Base-by-base conservation (phyloP, 1,140 invertebrate species). In the Psilanteris sp. region DNA sequence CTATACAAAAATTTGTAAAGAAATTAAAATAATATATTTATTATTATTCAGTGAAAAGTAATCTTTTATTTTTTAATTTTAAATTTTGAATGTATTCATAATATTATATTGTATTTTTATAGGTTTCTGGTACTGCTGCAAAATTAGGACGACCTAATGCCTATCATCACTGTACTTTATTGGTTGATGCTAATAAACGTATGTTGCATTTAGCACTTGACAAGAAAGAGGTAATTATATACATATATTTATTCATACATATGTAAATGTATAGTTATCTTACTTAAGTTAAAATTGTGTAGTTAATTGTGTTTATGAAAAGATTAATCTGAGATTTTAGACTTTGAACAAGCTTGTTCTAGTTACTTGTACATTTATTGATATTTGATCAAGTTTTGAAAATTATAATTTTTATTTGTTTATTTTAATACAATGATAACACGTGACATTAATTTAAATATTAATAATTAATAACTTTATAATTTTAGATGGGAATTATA, bases 151-250 rank as follows among this genome's bases (percentile, higher is more conserved):
- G 92, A 39, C 90, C 92, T 1, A 94, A 94, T 84, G 93, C 95
- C 15, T 99, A 98, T 90, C 97, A 98, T 88, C 97, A 98, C 86
- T 98, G 96, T 86, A 98, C 97, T 16, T 89, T 99, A 41, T 89
- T 98, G 77, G 93, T 97, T 26, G 91, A 95, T 83, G 94, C 93
- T 39, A 93, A 98, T 84, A 94, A 94, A 86, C 81, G 90, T 36
- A 90, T 91, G 80, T 89, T 97, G 73, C 91, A 90, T 44, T 86
- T 91, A 48, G 90, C 91, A 14, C 88, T 95, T 24, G 89, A 91
- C 36, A 93, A 91, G 83, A 89, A 91, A 82, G 90, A 93, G 89
- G 92, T 93, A 86, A 90, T 89, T 90, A 70, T 39, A 20, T 46
- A 43, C 59, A 22, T 7, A 43, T 61, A 32, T 59, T 11, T 48